Conservation (phyloP, 2,888 invertebrate species). For the Pimpla rufipes region DNA sequence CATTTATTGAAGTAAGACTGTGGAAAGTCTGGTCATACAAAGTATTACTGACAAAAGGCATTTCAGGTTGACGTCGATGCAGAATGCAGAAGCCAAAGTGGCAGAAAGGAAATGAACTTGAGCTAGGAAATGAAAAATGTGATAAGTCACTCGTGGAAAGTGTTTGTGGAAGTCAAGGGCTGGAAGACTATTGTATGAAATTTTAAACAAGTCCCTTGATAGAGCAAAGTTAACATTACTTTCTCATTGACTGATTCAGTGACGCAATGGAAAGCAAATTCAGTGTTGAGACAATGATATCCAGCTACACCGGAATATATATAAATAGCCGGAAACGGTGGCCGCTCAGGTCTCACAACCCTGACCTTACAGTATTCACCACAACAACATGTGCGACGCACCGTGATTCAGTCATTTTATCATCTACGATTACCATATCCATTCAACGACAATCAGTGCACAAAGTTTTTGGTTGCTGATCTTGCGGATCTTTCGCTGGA, state of each 20-base stretch:
- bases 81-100: too few species aligned
- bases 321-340: conserved; percentile 77
- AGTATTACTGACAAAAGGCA: background rate
- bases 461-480: conserved; percentile 5
- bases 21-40: background rate
- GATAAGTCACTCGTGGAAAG: too few species aligned
- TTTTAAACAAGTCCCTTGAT: background rate
- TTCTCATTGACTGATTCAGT: background rate
- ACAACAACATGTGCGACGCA: conserved; percentile 66
- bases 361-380: conserved; percentile 77
- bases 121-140: too few species aligned
- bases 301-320: conserved; percentile 3
- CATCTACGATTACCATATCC: conserved; percentile 65
- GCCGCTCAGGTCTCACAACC: conserved; percentile 77
- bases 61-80: background rate
- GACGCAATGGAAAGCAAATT: background rate
- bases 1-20: background rate
- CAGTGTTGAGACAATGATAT: background rate
- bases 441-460: conserved; percentile 22
- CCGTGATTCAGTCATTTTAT: conserved; percentile 70
- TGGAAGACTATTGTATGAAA: background rate
- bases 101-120: too few species aligned
- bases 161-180: too few species aligned
- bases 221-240: background rate
- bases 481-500: background rate